Percentiles rank a stretch among this genome's conserved stretches.
These are phyloP conservation scores for Pomatostomus ruficeps DNA, from an alignment of 2,113 vertebrate species.

Conservation along the genomic window DNA sequence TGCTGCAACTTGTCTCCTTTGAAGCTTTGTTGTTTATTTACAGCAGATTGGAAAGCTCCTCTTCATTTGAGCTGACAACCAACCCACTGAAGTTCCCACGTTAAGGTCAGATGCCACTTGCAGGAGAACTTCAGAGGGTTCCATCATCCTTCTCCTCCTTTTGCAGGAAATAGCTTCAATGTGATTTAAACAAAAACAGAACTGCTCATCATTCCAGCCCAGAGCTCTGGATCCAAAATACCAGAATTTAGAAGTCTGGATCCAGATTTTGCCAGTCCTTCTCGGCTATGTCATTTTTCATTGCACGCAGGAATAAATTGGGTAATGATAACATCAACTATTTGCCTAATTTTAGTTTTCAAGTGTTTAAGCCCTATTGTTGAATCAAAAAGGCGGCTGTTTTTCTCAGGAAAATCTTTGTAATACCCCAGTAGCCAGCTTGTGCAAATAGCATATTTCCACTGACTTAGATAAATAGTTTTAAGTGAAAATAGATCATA, in stretches of 20 bases:
- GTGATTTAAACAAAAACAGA: background rate
- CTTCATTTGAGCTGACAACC: background rate
- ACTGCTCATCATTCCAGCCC: background rate
- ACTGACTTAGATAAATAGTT: background rate
- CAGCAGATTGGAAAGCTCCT: conserved; percentile 1
- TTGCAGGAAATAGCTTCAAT: background rate
- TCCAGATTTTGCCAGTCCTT: background rate
- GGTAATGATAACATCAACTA: background rate
- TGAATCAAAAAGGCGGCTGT: background rate
- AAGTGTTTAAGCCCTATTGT: background rate
- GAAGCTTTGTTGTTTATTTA: conserved; percentile 39
- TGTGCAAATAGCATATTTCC: background rate
- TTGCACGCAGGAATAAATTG: background rate
- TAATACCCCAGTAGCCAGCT: background rate
- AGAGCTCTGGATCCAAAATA: background rate
- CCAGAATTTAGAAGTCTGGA: background rate
- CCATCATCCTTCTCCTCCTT: background rate
- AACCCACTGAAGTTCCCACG: background rate
- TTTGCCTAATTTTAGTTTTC: background rate
- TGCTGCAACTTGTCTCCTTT: background rate
- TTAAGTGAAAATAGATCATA: background rate
- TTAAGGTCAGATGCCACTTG: conserved; percentile 20
- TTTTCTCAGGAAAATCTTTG: background rate
- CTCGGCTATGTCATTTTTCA: background rate
- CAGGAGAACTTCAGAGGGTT: conserved; percentile 18